Conservation (phyloP, 2,888 invertebrate genomes). For the Cephus spinipes region DNA sequence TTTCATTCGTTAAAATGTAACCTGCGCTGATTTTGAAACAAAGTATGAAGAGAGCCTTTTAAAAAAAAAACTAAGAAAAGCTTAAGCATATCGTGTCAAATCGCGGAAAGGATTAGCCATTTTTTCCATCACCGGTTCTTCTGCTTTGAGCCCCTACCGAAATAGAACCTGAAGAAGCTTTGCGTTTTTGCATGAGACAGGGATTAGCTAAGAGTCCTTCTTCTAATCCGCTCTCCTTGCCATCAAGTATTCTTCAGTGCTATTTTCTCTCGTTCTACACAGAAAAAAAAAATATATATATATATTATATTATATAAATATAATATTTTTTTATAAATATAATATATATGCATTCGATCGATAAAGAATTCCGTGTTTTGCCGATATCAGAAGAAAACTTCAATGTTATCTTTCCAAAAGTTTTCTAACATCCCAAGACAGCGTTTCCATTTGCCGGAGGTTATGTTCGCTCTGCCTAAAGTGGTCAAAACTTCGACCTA, state of each 20-base stretch:
- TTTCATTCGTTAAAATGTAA: not conserved
- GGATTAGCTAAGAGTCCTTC: not conserved
- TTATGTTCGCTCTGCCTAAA: not conserved
- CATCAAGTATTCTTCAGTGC: no score
- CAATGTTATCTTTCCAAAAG: not conserved
- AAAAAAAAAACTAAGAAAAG: conserved; percentile 18
- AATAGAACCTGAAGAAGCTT: not conserved
- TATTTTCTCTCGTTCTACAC: no score
- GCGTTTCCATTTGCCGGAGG: not conserved
- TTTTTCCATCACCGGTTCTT: not conserved
- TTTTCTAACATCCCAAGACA: not conserved
- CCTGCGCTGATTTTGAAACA: not conserved
- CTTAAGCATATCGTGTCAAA: conserved; percentile 15
- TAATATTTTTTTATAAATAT: not conserved
- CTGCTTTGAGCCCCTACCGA: not conserved
- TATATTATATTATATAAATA: no score
- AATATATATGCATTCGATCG: not conserved
- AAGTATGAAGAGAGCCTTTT: not conserved
- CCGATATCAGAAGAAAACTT: not conserved
- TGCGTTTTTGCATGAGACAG: not conserved
- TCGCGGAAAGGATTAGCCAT: not conserved
- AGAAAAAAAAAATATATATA: no score
- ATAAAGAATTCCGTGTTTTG: not conserved
- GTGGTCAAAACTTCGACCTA: not conserved
- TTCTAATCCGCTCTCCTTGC: no score